Evolutionary conservation across 2,113 vertebrate species (phyloP).

Genomic region (Cryptotis parvus): DNA sequence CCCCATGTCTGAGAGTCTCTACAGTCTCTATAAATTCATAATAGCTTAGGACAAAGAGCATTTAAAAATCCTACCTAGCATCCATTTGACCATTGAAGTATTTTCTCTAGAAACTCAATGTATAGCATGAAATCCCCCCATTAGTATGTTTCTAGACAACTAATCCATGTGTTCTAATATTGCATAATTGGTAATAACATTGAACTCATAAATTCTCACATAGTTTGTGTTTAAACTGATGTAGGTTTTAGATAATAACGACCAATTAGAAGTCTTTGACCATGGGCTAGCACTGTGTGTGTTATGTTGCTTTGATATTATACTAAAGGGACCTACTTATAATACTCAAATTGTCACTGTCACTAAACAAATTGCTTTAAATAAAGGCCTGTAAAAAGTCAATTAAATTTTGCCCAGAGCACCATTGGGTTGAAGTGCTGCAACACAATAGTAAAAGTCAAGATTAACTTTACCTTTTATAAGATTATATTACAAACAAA

Average conservation of each 20-base stretch:
- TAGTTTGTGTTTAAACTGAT: constrained; percentile 31
- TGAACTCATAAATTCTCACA: constrained; percentile 4
- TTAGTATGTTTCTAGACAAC: constrained; percentile 43
- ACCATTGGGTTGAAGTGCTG: constrained; percentile 65
- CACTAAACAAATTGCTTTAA: constrained; percentile 74
- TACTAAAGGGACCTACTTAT: constrained; percentile 53
- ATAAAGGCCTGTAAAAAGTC: constrained; percentile 69
- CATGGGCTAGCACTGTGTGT: background rate
- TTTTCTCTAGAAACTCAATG: constrained; percentile 74
- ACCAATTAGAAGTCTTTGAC: constrained; percentile 46
- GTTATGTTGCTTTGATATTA: background rate
- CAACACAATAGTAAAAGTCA: constrained; percentile 61
- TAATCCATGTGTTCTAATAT: constrained; percentile 66
- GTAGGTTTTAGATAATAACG: constrained; percentile 49
- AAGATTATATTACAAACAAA: constrained; percentile 66
- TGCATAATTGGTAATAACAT: constrained; percentile 63
- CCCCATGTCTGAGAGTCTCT: too few species aligned
- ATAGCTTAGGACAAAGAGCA: constrained; percentile 86
- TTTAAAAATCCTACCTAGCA: constrained; percentile 86
- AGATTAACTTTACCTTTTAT: constrained; percentile 75
- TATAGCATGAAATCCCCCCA: constrained; percentile 32
- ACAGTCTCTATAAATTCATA: constrained; percentile 87
- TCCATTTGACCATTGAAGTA: constrained; percentile 78
- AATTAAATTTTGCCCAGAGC: constrained; percentile 64
- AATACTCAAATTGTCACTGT: constrained; percentile 62